These are phyloP conservation scores for Periphyllus acericola DNA, from an alignment of 2,888 invertebrate genomes.

Conservation along the genomic window DNA sequence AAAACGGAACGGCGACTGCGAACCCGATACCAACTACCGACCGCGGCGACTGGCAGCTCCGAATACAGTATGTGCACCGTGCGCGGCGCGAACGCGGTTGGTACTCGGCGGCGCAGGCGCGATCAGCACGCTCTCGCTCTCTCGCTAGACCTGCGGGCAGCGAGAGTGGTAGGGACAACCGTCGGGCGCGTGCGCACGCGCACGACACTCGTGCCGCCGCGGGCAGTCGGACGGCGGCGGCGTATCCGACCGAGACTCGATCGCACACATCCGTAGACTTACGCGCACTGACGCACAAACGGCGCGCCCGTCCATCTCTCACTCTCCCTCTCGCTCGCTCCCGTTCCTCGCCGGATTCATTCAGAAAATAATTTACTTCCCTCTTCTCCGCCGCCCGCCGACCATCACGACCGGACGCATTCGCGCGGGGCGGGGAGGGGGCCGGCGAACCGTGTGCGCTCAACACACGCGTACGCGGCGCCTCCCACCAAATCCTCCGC, in stretches of 20 bases:
- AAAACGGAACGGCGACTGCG: constrained; percentile 56
- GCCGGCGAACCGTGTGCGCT: not conserved
- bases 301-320: not conserved
- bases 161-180: too few relatives aligned
- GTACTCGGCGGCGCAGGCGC: not conserved
- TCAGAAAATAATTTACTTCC: constrained; percentile 58
- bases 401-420: not conserved
- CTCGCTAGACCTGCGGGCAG: not conserved
- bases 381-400: not conserved
- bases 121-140: not conserved
- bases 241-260: not conserved
- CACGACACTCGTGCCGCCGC: not conserved
- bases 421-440: not conserved
- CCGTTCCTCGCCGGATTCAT: constrained; percentile 49
- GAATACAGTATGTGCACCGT: constrained; percentile 55
- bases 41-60: constrained; percentile 49
- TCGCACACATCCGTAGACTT: not conserved
- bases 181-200: not conserved
- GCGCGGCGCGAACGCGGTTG: constrained; percentile 43
- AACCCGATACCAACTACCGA: constrained; percentile 47
- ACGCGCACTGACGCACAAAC: not conserved
- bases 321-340: not conserved
- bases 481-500: constrained; percentile 44
- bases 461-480: constrained; percentile 40
- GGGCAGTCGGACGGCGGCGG: not conserved